A percentile compares a stretch with the other conserved stretches of the same genome.
These are phyloP conservation scores for Plodia interpunctella DNA, from an alignment of 1,140 invertebrate genomes.

Conservation along the genomic window DNA sequence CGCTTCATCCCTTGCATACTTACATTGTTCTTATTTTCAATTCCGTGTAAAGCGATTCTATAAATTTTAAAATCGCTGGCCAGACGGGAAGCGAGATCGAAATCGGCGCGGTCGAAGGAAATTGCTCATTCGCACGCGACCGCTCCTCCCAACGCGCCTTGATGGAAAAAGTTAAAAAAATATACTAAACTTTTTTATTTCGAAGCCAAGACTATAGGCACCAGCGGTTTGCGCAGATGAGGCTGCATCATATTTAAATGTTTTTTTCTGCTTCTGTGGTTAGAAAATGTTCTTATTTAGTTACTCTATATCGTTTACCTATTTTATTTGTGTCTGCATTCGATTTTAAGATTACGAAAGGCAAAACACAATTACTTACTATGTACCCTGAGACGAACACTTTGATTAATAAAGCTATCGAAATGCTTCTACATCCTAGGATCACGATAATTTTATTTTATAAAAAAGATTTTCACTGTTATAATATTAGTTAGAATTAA, in stretches of 20 bases:
- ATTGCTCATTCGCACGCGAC: constrained; percentile 73
- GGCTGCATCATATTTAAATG: not conserved
- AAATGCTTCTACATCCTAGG: no score
- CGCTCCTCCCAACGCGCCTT: constrained; percentile 47
- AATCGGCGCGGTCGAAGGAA: constrained; percentile 68
- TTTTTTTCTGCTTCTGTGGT: not conserved
- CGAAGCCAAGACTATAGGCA: constrained; percentile 13
- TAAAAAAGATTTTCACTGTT: no score
- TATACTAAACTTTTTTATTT: constrained; percentile 66
- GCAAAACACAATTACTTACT: no score
- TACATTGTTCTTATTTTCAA: constrained; percentile 57
- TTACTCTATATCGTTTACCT: no score
- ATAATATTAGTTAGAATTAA: no score
- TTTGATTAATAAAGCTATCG: no score
- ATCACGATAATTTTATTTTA: no score
- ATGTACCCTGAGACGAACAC: no score
- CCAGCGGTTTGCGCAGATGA: not conserved
- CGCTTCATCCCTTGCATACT: constrained; percentile 24
- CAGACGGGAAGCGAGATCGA: constrained; percentile 72
- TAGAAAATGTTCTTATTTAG: no score
- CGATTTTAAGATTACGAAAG: no score
- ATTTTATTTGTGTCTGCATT: no score
- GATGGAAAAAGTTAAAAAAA: constrained; percentile 73
- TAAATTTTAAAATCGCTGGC: constrained; percentile 70
- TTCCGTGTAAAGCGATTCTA: constrained; percentile 64